These are phyloP conservation scores for Siphonodentalium dalli DNA, from an alignment of 2,888 invertebrate species.

Conservation along the genomic window DNA sequence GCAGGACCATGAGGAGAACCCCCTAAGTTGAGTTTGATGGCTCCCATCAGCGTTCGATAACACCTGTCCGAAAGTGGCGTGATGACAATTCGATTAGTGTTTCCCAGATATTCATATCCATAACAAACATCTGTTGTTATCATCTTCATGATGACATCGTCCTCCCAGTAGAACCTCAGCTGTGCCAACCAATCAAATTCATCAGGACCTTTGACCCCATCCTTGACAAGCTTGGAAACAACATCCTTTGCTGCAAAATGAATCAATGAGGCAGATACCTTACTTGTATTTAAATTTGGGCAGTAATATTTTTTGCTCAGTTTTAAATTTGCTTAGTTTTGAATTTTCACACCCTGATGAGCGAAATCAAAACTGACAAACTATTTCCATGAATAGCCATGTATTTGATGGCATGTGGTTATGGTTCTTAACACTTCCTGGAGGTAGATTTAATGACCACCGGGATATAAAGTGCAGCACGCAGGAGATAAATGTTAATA, in stretches of 20 bases:
- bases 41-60: slow-evolving; percentile 65
- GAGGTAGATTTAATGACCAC: no score
- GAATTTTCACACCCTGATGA: no score
- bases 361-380: no score
- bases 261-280: no score
- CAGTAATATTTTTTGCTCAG: no score
- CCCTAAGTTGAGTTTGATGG: slow-evolving; percentile 61
- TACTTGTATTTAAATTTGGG: no score
- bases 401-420: no score
- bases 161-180: slow-evolving; percentile 63
- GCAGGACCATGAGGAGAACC: slow-evolving; percentile 65
- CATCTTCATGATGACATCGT: slow-evolving; percentile 60
- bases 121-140: slow-evolving; percentile 64
- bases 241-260: slow-evolving; percentile 60
- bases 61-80: slow-evolving; percentile 65
- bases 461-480: no score
- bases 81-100: slow-evolving; percentile 63
- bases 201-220: slow-evolving; percentile 40
- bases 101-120: slow-evolving; percentile 65
- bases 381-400: no score
- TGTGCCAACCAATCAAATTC: slow-evolving; percentile 65
- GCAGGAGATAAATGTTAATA: no score
- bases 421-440: no score
- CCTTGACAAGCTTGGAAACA: slow-evolving; percentile 48
- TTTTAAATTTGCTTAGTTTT: no score